These are phyloP conservation scores for Agrochola lychnidis DNA, from an alignment of 2,888 invertebrate species.

Conservation along the genomic window DNA sequence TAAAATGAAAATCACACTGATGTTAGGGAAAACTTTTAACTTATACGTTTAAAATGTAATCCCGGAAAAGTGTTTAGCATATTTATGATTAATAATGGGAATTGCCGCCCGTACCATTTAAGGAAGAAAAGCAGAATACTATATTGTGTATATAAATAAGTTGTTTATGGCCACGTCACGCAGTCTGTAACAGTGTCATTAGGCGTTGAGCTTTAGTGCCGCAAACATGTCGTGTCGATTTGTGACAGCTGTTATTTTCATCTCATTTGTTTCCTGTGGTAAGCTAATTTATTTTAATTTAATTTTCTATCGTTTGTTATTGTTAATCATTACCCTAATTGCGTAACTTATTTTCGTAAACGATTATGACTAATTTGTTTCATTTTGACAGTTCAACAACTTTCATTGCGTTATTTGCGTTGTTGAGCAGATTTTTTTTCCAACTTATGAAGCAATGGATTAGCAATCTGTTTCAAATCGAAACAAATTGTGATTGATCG, in stretches of 20 bases:
- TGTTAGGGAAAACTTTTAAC: background rate
- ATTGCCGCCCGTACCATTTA: conserved; percentile 21
- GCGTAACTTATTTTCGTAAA: too few species aligned
- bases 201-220: conserved; percentile 4
- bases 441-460: too few species aligned
- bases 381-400: too few species aligned
- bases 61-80: conserved; percentile 17
- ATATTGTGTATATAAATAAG: conserved; percentile 5
- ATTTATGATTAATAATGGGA: conserved; percentile 36
- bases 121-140: conserved; percentile 40
- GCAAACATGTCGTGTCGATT: conserved; percentile 44
- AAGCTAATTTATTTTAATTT: conserved; percentile 1
- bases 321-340: too few species aligned
- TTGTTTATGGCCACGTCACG: background rate
- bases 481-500: too few species aligned
- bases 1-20: background rate
- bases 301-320: background rate
- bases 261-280: conserved; percentile 31
- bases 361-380: too few species aligned
- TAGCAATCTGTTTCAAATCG: too few species aligned
- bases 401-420: too few species aligned
- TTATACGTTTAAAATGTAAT: conserved; percentile 6
- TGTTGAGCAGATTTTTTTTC: too few species aligned
- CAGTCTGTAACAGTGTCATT: conserved; percentile 17
- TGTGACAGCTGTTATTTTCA: conserved; percentile 2